phyloP scores from a whole-genome alignment of 30 jellyfish, hydroid and myxozoan species.

The Catostylus mosaicus region DNA sequence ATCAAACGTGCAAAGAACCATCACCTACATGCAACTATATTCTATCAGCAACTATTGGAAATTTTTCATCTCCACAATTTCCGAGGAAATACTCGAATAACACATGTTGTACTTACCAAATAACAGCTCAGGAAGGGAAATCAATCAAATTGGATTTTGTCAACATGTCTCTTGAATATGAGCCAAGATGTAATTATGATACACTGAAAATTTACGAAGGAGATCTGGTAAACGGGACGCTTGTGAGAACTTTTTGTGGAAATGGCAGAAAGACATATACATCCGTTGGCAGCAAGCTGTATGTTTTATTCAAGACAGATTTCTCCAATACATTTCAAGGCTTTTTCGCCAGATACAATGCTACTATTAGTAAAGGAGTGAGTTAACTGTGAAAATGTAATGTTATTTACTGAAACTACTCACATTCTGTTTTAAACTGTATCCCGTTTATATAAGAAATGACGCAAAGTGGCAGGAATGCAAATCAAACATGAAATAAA shows the following conservation, averaged over 20 bases:
- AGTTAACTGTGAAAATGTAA: too few relatives aligned
- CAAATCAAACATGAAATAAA: too few relatives aligned
- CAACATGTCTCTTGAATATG: not conserved
- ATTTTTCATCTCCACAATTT: not conserved
- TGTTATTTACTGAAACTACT: too few relatives aligned
- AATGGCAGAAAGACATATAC: not conserved
- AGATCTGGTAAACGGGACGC: not conserved
- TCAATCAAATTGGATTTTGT: not conserved
- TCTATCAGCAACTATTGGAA: not conserved
- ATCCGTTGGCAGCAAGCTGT: not conserved
- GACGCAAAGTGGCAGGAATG: too few relatives aligned
- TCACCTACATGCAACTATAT: not conserved
- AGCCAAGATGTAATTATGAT: not conserved
- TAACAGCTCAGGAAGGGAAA: not conserved
- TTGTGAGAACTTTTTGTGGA: not conserved
- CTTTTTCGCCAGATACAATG: not conserved
- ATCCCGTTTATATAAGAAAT: too few relatives aligned
- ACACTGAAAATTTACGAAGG: constrained; percentile 5
- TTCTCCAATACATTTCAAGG: not conserved
- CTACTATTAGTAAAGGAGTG: not conserved
- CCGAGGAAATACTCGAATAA: constrained; percentile 3
- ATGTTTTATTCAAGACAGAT: constrained; percentile 3
- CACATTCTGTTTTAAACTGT: too few relatives aligned
- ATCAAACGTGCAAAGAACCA: not conserved
- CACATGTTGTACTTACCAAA: constrained; percentile 2